Percentiles rank a stretch among this genome's conserved stretches.
These are phyloP conservation scores for Tetrax tetrax DNA, from an alignment of 2,113 vertebrate species.

Conservation along the genomic window DNA sequence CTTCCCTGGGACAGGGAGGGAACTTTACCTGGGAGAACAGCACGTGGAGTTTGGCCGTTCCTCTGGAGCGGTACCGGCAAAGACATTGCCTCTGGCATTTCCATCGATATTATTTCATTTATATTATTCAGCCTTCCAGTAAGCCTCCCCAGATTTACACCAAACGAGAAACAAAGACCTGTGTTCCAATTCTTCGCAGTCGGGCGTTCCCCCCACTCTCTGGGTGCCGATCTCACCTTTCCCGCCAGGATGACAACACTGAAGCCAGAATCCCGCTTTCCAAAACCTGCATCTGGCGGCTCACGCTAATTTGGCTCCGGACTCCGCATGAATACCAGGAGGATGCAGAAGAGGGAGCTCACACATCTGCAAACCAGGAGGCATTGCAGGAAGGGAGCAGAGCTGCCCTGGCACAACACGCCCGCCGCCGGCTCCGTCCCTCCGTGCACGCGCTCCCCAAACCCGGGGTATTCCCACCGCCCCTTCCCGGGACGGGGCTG, in stretches of 20 bases:
- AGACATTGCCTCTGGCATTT: neutral
- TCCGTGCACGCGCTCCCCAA: neutral
- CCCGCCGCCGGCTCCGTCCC: fast-evolving
- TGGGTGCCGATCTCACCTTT: neutral
- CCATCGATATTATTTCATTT: neutral
- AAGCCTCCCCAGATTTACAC: neutral
- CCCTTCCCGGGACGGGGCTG: neutral
- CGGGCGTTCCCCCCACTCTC: neutral
- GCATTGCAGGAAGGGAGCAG: neutral
- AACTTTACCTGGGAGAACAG: neutral
- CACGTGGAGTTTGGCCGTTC: neutral
- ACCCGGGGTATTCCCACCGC: neutral
- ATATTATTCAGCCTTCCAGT: neutral
- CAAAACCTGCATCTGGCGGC: neutral
- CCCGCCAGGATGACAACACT: neutral
- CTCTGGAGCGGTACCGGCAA: fast-evolving
- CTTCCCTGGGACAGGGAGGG: neutral
- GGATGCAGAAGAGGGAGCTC: neutral
- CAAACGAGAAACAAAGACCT: neutral
- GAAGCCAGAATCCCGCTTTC: neutral
- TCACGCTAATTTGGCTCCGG: too few relatives aligned
- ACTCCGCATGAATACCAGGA: neutral
- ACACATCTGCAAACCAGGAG: neutral
- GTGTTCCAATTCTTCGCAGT: too few relatives aligned
- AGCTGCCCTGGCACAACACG: neutral